phyloP scores from a whole-genome alignment of 1,140 invertebrate species.

The Lasioglossum baleicum region DNA sequence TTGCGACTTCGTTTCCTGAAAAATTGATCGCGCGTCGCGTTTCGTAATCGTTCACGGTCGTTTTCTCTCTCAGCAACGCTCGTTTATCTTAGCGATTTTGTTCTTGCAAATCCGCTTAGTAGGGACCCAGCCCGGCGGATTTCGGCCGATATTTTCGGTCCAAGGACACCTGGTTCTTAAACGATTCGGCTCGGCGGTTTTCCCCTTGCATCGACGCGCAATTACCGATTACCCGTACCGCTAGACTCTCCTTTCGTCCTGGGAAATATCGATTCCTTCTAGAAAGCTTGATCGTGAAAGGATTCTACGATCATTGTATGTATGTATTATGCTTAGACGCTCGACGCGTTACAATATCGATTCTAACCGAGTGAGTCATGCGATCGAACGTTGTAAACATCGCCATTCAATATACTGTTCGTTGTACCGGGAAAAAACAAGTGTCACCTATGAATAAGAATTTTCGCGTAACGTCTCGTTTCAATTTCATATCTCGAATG shows the following conservation, averaged over 20 bases:
- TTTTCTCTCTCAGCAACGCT: too few relatives aligned
- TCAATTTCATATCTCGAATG: too few relatives aligned
- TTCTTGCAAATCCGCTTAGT: too few relatives aligned
- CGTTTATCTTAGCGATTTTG: not conserved
- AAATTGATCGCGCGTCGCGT: slow-evolving; percentile 33
- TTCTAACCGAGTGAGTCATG: not conserved
- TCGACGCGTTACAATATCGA: not conserved
- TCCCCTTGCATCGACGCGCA: not conserved
- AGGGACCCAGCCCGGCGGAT: not conserved
- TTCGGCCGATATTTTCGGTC: not conserved
- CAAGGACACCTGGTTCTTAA: not conserved
- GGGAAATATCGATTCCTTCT: not conserved
- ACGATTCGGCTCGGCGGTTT: not conserved
- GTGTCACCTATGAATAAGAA: not conserved
- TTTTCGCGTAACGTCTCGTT: not conserved
- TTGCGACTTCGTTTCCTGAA: slow-evolving; percentile 8
- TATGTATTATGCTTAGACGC: not conserved
- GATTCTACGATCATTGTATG: not conserved
- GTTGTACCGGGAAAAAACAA: not conserved
- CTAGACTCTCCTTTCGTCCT: not conserved
- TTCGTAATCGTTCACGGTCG: not conserved
- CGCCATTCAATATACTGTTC: not conserved
- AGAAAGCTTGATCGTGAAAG: not conserved
- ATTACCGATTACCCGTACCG: not conserved
- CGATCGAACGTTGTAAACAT: not conserved